Conservation (phyloP, 2,797 vertebrate genomes). For the Apogon talboti region DNA sequence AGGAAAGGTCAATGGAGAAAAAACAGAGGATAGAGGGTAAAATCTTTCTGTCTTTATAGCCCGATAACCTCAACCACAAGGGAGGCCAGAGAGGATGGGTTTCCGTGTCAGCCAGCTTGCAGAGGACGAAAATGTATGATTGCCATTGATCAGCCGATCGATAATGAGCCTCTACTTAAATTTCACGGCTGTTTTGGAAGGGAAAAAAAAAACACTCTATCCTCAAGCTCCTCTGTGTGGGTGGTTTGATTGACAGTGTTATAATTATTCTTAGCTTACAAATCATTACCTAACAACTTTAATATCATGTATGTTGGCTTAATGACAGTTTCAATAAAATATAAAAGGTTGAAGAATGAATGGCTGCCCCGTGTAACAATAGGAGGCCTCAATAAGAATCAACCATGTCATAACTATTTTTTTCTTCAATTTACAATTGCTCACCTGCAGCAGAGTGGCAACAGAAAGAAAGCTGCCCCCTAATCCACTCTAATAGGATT, state of each 20-base stretch:
- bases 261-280: slow-evolving; percentile 50
- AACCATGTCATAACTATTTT: slow-evolving; percentile 63
- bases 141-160: slow-evolving; percentile 67
- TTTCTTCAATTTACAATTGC: slow-evolving; percentile 74
- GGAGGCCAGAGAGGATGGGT: slow-evolving; percentile 41
- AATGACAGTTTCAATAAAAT: slow-evolving; percentile 46
- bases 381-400: slow-evolving; percentile 43
- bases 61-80: slow-evolving; percentile 38
- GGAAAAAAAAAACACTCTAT: not conserved
- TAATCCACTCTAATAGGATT: slow-evolving; percentile 89
- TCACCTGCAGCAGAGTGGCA: slow-evolving; percentile 81
- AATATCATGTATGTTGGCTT: slow-evolving; percentile 38
- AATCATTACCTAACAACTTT: slow-evolving; percentile 41
- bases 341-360: slow-evolving; percentile 38
- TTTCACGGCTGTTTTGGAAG: slow-evolving; percentile 54
- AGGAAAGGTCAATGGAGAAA: slow-evolving; percentile 55
- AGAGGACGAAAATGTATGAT: slow-evolving; percentile 60
- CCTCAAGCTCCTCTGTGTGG: slow-evolving; percentile 20
- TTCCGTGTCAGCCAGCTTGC: slow-evolving; percentile 32
- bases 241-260: slow-evolving; percentile 53
- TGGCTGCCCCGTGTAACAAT: slow-evolving; percentile 55
- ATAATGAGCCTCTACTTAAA: slow-evolving; percentile 55
- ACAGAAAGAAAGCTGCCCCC: slow-evolving; percentile 74
- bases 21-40: slow-evolving; percentile 33
- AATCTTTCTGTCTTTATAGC: slow-evolving; percentile 41